Evolutionary conservation across 2,888 invertebrate species (phyloP), one percentile per base, ranked within the genome.

Genomic region (Eilema caniola): DNA sequence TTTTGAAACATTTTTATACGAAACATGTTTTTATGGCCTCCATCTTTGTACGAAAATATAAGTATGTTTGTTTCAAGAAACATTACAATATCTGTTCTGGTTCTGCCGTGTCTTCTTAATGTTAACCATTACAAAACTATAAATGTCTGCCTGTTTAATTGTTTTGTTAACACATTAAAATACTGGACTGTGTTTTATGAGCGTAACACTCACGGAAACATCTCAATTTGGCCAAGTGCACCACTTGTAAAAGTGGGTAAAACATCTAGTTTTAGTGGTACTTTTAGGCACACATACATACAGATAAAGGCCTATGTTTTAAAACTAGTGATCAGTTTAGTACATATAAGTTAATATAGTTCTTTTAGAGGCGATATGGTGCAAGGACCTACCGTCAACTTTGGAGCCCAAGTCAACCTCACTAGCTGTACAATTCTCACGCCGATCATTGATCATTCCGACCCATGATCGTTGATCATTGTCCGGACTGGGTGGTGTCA

Each of bases 131-230:
- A 59, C 24, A 59, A 59, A 23, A 16, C 24, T 59, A 59, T 59
- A 59, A 59, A 59, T 25, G 59, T 24, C 14, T 59, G 59, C n/a
- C n/a, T n/a, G n/a, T 59, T 47, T 24, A 59, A 59, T 59, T 59
- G 59, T 24, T 14, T 25, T 14, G 14, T 16, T 59, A 24, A 59
- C 59, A 14, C 12, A 59, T 59, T 16, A 25, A 59, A 24, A 12
- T 59, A 24, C 24, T 25, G 14, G 25, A 25, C 24, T 59, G 16
- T 7, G 5, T 47, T 47, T 47, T 1, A 47, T 20, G 59, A 24
- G 59, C 59, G 59, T 59, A 25, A 59, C 20, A 47, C 47, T 20
- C 7, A 47, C 47, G 47, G 47, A 47, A 47, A 20, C 20, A 47
- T 47, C 47, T 47, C 12, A 37, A 37, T 37, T 33, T 37, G 20